Percentiles rank a stretch among this genome's conserved stretches.
Evolutionary conservation across 2,888 invertebrate species (phyloP).

Genomic region (Ophion slaviceki): DNA sequence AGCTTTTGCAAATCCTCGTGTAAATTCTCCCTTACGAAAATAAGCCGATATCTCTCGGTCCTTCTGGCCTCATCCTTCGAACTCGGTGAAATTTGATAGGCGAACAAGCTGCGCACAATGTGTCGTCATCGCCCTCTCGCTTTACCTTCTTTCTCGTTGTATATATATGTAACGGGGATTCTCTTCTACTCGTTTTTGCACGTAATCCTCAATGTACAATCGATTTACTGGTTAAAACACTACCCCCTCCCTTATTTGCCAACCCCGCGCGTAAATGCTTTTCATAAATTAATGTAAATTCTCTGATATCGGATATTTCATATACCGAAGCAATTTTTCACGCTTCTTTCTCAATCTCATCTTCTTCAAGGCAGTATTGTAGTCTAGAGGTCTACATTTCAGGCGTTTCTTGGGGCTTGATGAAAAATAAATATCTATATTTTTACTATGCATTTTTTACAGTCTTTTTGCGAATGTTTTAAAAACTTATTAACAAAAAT

Average conservation of each 20-base stretch:
- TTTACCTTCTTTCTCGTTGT: slow-evolving; percentile 35
- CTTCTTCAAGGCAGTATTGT: background rate
- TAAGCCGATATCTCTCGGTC: slow-evolving; percentile 49
- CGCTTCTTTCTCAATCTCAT: slow-evolving; percentile 4
- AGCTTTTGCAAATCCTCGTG: slow-evolving; percentile 64
- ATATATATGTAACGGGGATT: slow-evolving; percentile 56
- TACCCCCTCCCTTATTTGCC: background rate
- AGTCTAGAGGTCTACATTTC: too few relatives aligned
- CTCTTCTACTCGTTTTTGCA: slow-evolving; percentile 38
- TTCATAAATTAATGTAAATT: slow-evolving; percentile 57
- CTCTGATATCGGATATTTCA: slow-evolving; percentile 31
- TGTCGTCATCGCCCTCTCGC: slow-evolving; percentile 44
- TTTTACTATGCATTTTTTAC: too few relatives aligned
- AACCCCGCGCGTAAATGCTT: slow-evolving; percentile 8
- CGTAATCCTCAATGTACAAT: slow-evolving; percentile 71
- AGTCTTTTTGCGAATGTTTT: too few relatives aligned
- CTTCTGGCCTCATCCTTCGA: background rate
- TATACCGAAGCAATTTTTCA: slow-evolving; percentile 15
- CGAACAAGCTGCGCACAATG: slow-evolving; percentile 35
- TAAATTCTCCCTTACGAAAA: slow-evolving; percentile 66
- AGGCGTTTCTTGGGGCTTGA: too few relatives aligned
- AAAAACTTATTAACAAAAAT: too few relatives aligned
- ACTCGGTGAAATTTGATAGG: slow-evolving; percentile 53
- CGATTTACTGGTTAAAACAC: slow-evolving; percentile 31
- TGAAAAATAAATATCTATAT: too few relatives aligned